phyloP scores from a whole-genome alignment of 2,113 vertebrate species.

The Phaethornis superciliosus region DNA sequence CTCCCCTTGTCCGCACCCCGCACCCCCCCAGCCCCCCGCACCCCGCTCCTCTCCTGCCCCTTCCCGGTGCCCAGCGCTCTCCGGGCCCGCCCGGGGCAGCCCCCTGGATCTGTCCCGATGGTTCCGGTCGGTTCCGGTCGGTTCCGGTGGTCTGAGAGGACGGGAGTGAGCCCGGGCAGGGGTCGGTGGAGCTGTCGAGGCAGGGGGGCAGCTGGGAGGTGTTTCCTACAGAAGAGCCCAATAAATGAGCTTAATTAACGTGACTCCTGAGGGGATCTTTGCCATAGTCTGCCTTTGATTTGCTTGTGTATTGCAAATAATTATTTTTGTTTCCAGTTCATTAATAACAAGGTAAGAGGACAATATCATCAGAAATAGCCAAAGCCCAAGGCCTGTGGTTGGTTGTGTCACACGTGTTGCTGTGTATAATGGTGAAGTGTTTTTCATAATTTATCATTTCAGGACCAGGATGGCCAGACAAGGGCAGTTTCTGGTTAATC shows the following conservation, averaged over 20 bases:
- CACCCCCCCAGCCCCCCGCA: too few relatives aligned
- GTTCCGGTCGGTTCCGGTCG: too few relatives aligned
- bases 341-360: neutral
- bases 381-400: accelerated
- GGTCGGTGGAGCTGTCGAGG: neutral
- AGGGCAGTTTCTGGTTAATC: neutral
- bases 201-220: too few relatives aligned
- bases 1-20: too few relatives aligned
- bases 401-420: neutral
- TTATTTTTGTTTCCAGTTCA: neutral
- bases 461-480: neutral
- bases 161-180: neutral
- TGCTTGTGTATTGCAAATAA: neutral
- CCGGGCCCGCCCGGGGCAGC: too few relatives aligned
- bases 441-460: neutral
- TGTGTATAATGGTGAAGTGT: accelerated
- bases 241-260: neutral
- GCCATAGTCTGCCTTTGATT: neutral
- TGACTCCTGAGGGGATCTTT: neutral
- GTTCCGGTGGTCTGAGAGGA: too few relatives aligned
- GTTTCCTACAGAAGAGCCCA: neutral
- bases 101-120: too few relatives aligned
- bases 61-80: too few relatives aligned
- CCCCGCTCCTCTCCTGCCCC: too few relatives aligned
- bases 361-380: neutral